phyloP scores from a whole-genome alignment of 2,888 invertebrate genomes.

The Enoplolaimus lenunculus region DNA sequence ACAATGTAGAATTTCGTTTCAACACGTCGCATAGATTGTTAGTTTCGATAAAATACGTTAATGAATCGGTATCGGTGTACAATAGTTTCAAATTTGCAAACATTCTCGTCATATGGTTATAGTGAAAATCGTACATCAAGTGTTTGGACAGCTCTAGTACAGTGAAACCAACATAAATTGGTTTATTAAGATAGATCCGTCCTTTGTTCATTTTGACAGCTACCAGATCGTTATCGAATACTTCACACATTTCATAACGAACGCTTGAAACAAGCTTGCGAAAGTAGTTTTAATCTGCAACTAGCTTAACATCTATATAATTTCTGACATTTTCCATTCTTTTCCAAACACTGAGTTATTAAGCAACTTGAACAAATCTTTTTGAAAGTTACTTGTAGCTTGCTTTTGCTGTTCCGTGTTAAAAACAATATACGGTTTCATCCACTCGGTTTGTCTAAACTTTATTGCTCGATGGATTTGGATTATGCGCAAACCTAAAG shows the following conservation, averaged over 20 bases:
- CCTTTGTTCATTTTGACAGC: background rate
- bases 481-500: background rate
- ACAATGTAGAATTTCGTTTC: background rate
- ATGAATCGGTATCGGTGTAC: background rate
- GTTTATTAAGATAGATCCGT: background rate
- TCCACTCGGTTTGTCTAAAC: background rate
- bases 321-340: constrained; percentile 2
- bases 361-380: too few relatives aligned
- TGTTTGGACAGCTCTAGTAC: background rate
- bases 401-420: background rate
- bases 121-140: constrained; percentile 11
- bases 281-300: background rate
- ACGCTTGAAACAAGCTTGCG: background rate
- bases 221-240: background rate
- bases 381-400: background rate
- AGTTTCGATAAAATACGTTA: background rate
- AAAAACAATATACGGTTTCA: constrained; percentile 3
- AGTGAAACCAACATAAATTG: constrained; percentile 7
- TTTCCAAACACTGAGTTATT: too few relatives aligned
- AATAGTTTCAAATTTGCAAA: background rate
- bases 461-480: background rate
- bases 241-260: background rate
- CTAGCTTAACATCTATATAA: background rate
- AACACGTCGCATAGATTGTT: background rate
- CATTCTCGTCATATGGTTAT: too few relatives aligned